phyloP scores from a whole-genome alignment of 2,797 vertebrate genomes.

The Distichodus sexfasciatus region DNA sequence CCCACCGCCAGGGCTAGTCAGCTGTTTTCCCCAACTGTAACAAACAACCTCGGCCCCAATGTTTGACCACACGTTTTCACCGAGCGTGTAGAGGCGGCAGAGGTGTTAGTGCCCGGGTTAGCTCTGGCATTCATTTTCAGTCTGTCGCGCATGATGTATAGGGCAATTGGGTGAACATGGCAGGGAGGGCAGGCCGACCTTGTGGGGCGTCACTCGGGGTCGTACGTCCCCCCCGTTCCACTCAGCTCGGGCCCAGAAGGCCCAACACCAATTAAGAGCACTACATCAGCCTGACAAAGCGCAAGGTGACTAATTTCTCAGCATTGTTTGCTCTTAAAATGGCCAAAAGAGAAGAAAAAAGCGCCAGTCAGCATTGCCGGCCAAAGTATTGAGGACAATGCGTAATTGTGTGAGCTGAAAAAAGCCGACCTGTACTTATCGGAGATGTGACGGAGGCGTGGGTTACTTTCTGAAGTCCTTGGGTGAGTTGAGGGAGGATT shows the following conservation, averaged over 20 bases:
- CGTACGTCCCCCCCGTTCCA: slow-evolving; percentile 51
- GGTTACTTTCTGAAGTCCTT: slow-evolving; percentile 22
- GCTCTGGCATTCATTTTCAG: slow-evolving; percentile 64
- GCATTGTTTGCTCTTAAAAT: slow-evolving; percentile 41
- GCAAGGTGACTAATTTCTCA: slow-evolving; percentile 54
- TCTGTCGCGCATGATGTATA: slow-evolving; percentile 74
- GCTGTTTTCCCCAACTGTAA: neutral
- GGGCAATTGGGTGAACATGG: slow-evolving; percentile 60
- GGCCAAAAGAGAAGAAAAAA: neutral
- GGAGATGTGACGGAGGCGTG: slow-evolving; percentile 12
- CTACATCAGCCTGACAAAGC: slow-evolving; percentile 54
- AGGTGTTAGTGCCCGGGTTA: slow-evolving; percentile 6
- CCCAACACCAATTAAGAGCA: slow-evolving; percentile 54
- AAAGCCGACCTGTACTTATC: slow-evolving; percentile 11
- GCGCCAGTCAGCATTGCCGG: slow-evolving; percentile 33
- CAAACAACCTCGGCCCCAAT: slow-evolving; percentile 1
- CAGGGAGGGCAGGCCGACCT: slow-evolving; percentile 68
- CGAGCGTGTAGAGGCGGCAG: slow-evolving; percentile 27
- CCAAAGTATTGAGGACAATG: slow-evolving; percentile 25
- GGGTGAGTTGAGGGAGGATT: neutral
- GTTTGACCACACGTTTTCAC: slow-evolving; percentile 35
- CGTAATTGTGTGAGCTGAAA: slow-evolving; percentile 19
- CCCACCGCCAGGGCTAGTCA: neutral
- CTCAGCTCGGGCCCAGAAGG: slow-evolving; percentile 44
- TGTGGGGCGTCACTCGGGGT: slow-evolving; percentile 64